Evolutionary conservation across 2,113 vertebrate species (phyloP).

Genomic region (Mus pahari): DNA sequence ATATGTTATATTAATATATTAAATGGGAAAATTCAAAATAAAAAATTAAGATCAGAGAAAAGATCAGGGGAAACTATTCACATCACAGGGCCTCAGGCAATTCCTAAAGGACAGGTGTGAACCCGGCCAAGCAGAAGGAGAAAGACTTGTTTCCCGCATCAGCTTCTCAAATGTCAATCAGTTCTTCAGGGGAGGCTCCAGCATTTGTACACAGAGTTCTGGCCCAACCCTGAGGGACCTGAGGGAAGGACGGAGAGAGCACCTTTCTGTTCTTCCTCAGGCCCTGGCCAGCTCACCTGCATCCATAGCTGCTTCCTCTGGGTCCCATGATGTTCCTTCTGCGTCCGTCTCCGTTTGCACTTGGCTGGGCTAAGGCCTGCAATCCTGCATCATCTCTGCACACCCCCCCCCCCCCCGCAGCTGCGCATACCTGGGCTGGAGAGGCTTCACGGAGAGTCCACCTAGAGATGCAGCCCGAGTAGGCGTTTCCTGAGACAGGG

Average conservation of each 20-base stretch:
- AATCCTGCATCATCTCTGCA: background rate
- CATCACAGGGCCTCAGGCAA: background rate
- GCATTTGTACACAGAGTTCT: background rate
- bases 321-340: background rate
- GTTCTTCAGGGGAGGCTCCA: background rate
- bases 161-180: background rate
- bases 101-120: constrained; percentile 20
- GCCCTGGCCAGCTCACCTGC: background rate
- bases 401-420: too few relatives aligned
- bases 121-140: constrained; percentile 25
- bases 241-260: background rate
- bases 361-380: background rate
- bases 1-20: too few relatives aligned
- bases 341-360: background rate
- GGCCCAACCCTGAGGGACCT: background rate
- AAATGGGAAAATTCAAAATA: background rate
- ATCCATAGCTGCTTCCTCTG: background rate
- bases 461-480: too few relatives aligned
- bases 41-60: constrained; percentile 24
- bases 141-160: constrained; percentile 55
- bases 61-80: background rate
- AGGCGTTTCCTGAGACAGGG: background rate
- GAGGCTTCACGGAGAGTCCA: background rate
- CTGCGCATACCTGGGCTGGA: background rate
- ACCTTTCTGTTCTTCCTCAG: background rate